Percentiles rank a stretch among this genome's conserved stretches.
phyloP scores from a whole-genome alignment of 2,113 vertebrate species.

The Gymnorhina tibicen region DNA sequence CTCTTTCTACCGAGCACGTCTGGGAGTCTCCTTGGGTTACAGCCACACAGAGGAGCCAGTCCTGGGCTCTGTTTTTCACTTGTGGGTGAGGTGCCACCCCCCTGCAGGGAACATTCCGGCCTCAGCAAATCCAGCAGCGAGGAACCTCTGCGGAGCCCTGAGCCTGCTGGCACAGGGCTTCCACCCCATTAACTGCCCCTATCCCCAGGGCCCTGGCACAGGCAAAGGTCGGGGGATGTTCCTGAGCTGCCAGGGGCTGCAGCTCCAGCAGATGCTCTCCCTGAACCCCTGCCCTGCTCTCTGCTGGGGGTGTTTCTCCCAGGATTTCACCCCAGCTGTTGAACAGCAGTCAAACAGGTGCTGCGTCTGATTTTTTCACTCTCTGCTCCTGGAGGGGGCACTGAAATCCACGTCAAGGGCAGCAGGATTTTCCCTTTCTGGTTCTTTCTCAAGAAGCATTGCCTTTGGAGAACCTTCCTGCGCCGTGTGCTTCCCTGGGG shows the following conservation, averaged over 20 bases:
- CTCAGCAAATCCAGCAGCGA: background rate
- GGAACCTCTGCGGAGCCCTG: background rate
- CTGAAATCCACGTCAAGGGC: background rate
- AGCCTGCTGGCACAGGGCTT: background rate
- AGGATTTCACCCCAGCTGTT: background rate
- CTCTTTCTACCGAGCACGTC: background rate
- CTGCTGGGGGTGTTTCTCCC: background rate
- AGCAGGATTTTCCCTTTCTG: background rate
- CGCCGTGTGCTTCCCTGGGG: background rate
- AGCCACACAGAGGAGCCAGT: background rate
- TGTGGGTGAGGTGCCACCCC: no score
- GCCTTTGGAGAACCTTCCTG: background rate
- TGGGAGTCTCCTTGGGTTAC: background rate
- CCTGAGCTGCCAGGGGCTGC: background rate
- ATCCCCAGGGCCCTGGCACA: rapidly evolving
- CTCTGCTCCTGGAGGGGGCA: background rate
- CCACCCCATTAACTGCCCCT: background rate
- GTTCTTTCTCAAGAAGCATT: background rate
- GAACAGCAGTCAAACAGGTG: background rate
- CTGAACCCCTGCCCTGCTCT: background rate
- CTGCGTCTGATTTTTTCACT: background rate
- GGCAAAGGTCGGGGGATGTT: background rate
- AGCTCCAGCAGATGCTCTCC: background rate
- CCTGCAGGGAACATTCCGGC: background rate
- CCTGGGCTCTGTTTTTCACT: background rate